Evolutionary conservation across 2,888 invertebrate species (phyloP), one percentile per base, ranked within the genome.

Genomic region (Nemoura dubitans): DNA sequence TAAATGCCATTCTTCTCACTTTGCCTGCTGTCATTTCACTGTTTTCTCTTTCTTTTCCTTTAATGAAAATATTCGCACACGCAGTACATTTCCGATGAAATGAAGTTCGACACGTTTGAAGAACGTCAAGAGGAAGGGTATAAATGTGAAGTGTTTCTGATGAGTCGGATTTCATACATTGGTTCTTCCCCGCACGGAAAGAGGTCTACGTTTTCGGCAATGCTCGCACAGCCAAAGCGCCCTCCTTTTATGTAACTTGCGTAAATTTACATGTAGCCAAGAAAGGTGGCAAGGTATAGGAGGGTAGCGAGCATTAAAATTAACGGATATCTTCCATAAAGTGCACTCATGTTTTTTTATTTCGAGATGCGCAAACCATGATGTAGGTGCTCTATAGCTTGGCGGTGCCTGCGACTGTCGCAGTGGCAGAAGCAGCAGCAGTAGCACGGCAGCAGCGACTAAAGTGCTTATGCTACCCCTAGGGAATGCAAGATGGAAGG

Each of bases 261-360:
- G 83, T 83, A 83, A 83, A 83, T 83, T 83, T 83, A 59, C 36
- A 43, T 43, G 83, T 43, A 83, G 83, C 42, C 30, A 14, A 29
- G 21, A n/a, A 59, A 21, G 81, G 59, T 59, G 59, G 59, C 78
- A 43, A 76, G 84, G 84, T 84, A n/a, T n/a, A 27, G 84, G 59
- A 76, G 7, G 84, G 27, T 84, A 43, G 59, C 29, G 29, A 59
- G 84, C 84, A 80, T 87, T 85, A 87, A 87, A 85, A 85, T 85
- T 87, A 87, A 87, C 85, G 85, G 76, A 59, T 59, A 76, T 85
- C 81, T 36, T 81, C 29, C 87, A 85, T 87, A 87, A 85, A 87
- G 85, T 85, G 76, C 76, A 82, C n/a, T n/a, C 84, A 84, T 84
- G 26, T 84, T 76, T 84, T 36, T 84, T 84, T 84, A 84, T 84